Evolutionary conservation across 2,888 invertebrate genomes (phyloP), one percentile per base, ranked within the genome.

Genomic region (Pyrgus malvae): DNA sequence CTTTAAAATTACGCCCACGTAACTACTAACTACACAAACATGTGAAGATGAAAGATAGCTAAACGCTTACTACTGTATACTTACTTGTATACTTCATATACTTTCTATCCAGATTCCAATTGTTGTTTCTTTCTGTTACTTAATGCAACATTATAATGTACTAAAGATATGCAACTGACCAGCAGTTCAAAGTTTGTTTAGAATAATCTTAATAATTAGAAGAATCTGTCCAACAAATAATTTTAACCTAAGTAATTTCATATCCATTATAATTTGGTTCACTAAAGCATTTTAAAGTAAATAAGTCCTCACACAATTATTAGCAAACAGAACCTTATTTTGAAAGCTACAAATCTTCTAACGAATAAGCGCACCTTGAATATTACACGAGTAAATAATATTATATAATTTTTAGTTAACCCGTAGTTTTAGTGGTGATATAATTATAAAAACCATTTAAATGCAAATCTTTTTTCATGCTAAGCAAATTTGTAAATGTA

Each of bases 111-210:
- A 25, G 9, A 25, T 25, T 25, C 6, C 9, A 25, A 9, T 25
- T 7, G 8, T 6, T 25, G 2, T 25, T 9, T 25, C 9, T 25
- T 9, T 25, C 2, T 25, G 9, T 8, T 1, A 9, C 25, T 2
- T 29, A 44, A 25, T 7, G 29, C 11, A 17, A 40, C 17, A 44
- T 19, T 0, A 19, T 31, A 25, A n/a, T n/a, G n/a, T n/a, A n/a
- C n/a, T n/a, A n/a, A 23, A 38, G 23, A 40, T 12, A 23, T n/a
- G 12, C 44, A 44, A 44, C 29, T 31, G 44, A 44, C 44, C 44
- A 31, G 44, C 44, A 31, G 44, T 19, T 25, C 6, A 25, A 25
- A 8, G 25, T 25, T 8, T 25, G 7, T 25, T 25, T 25, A 7
- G 8, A 6, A 7, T 25, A n/a, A n/a, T n/a, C n/a, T n/a, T n/a